A percentile compares a stretch with the other conserved stretches of the same genome.
phyloP scores from a whole-genome alignment of 2,797 vertebrate genomes.

The Morelia viridis region DNA sequence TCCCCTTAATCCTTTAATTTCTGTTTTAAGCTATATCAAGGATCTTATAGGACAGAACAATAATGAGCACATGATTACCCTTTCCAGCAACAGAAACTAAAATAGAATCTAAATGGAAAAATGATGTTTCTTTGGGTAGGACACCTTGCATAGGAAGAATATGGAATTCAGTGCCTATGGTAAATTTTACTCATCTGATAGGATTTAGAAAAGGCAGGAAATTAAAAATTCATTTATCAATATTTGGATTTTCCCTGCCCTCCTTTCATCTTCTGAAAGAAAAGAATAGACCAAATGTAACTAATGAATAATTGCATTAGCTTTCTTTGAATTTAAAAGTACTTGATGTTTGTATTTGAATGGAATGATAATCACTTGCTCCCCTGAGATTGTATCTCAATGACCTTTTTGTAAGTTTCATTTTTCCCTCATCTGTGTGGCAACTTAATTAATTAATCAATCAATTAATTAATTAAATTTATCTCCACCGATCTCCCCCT shows the following conservation, averaged over 20 bases:
- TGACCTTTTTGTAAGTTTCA: neutral
- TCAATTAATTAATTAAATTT: too few relatives aligned
- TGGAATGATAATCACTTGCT: neutral
- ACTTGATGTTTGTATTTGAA: neutral
- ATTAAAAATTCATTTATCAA: neutral
- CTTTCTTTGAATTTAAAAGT: neutral
- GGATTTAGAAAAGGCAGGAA: neutral
- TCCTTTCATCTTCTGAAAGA: neutral
- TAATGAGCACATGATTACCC: neutral
- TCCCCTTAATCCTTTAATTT: neutral
- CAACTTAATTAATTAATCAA: neutral
- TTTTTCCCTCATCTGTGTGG: neutral
- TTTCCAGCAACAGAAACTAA: neutral
- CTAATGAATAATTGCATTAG: neutral
- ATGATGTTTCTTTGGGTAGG: neutral
- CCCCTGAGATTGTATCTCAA: neutral
- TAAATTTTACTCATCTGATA: neutral
- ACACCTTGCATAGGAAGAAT: neutral
- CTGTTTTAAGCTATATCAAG: neutral
- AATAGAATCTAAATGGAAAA: slow-evolving; percentile 11
- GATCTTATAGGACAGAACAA: neutral
- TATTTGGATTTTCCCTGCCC: neutral
- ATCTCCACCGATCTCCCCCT: too few relatives aligned
- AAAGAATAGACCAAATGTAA: neutral
- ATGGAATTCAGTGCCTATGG: neutral